Percentiles rank a stretch among this genome's conserved stretches.
These are phyloP conservation scores for Habropoda laboriosa DNA, from an alignment of 1,140 invertebrate genomes.

Conservation along the genomic window DNA sequence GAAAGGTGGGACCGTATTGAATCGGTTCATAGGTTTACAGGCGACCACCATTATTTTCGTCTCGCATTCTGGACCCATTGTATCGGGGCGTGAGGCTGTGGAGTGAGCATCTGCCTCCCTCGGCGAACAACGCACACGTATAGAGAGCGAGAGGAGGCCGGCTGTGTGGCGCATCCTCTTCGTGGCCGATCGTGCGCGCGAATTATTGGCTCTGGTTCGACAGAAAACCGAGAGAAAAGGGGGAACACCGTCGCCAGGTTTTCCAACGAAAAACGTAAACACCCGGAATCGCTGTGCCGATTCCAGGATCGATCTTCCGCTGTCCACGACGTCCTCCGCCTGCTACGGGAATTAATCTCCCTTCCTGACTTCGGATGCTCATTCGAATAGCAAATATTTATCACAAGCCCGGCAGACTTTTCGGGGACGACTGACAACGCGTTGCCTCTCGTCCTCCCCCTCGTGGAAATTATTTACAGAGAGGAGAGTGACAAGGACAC, in stretches of 20 bases:
- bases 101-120: conserved; percentile 62
- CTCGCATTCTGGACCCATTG: conserved; percentile 58
- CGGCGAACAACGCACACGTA: not conserved
- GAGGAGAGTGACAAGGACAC: no score
- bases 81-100: conserved; percentile 62
- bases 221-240: no score
- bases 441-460: not conserved
- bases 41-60: conserved; percentile 61
- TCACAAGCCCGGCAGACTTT: conserved; percentile 17
- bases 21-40: conserved; percentile 62
- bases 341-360: conserved; percentile 13
- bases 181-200: conserved; percentile 51
- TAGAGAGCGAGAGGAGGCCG: not conserved
- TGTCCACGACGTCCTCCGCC: not conserved
- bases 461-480: conserved; percentile 9
- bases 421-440: not conserved
- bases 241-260: not conserved
- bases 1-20: conserved; percentile 62
- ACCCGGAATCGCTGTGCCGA: not conserved
- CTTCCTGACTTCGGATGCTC: not conserved
- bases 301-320: conserved; percentile 4
- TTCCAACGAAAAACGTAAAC: conserved; percentile 17
- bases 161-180: not conserved
- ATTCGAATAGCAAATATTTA: conserved; percentile 29
- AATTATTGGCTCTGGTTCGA: conserved; percentile 52